phyloP scores from a whole-genome alignment of 2,888 invertebrate species.

The Papilio demoleus region DNA sequence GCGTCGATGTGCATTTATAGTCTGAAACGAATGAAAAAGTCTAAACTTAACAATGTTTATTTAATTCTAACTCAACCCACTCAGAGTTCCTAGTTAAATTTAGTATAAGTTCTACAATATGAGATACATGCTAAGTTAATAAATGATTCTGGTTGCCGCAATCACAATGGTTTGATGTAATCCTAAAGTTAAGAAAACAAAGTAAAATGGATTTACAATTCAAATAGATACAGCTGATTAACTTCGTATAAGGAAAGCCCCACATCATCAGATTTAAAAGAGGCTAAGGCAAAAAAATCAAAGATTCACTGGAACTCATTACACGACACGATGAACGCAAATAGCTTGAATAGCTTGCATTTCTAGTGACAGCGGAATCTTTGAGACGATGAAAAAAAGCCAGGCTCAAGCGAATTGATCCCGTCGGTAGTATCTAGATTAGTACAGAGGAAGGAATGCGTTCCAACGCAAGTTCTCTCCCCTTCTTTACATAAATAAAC shows the following conservation, averaged over 20 bases:
- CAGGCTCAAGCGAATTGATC: slow-evolving; percentile 29
- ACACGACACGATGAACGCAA: slow-evolving; percentile 33
- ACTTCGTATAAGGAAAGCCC: slow-evolving; percentile 1
- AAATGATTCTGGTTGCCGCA: not conserved
- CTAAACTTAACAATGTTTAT: no score
- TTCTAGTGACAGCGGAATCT: slow-evolving; percentile 32
- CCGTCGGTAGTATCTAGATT: slow-evolving; percentile 33
- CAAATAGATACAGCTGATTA: not conserved
- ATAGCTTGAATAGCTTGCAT: slow-evolving; percentile 29
- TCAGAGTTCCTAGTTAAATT: not conserved
- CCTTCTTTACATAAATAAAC: slow-evolving; percentile 35
- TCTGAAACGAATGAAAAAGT: not conserved
- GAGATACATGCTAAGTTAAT: not conserved
- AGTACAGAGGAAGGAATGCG: slow-evolving; percentile 33
- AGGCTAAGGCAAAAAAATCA: slow-evolving; percentile 7
- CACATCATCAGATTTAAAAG: slow-evolving; percentile 4
- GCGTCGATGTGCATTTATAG: not conserved
- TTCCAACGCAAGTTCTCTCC: slow-evolving; percentile 26
- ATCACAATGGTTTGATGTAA: not conserved
- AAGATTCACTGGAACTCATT: slow-evolving; percentile 30
- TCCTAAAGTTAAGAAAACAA: not conserved
- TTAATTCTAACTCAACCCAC: no score
- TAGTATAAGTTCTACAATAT: not conserved
- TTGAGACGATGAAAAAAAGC: slow-evolving; percentile 3
- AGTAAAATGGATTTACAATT: slow-evolving; percentile 11